Percentiles rank a stretch among this genome's conserved stretches.
Evolutionary conservation across 1,140 invertebrate species (phyloP).

Genomic region (roundworm (Caenorhabditis elegans)): DNA sequence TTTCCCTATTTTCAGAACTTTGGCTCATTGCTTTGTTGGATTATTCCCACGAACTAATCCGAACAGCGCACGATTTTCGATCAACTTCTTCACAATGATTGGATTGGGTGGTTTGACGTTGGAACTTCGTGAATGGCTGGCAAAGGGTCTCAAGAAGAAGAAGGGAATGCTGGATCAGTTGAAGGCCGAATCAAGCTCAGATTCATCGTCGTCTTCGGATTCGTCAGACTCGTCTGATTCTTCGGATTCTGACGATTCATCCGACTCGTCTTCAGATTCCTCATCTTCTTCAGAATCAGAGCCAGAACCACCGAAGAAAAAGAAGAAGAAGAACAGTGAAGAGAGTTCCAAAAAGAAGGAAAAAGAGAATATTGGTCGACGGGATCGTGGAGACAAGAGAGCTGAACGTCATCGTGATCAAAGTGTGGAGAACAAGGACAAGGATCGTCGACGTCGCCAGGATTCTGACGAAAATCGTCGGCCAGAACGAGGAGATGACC

Average conservation of each 20-base stretch:
- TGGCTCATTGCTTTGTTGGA: constrained; percentile 69
- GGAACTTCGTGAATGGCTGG: constrained; percentile 40
- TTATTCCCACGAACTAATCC: constrained; percentile 93
- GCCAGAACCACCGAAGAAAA: constrained; percentile 1
- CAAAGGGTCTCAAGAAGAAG: constrained; percentile 37
- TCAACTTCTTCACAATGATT: constrained; percentile 98
- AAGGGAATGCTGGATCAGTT: constrained; percentile 14
- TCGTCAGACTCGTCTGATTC: constrained; percentile 30
- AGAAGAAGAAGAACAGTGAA: constrained; percentile 25
- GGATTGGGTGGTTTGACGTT: constrained; percentile 88
- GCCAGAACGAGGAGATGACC: background rate
- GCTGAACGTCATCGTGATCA: background rate
- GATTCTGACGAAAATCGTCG: too few species aligned
- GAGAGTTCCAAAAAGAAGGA: background rate
- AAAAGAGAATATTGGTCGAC: background rate
- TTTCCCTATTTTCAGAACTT: constrained; percentile 20
- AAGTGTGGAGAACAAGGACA: background rate
- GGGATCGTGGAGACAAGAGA: background rate
- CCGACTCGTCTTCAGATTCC: background rate
- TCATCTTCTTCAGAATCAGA: background rate
- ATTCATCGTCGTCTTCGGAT: constrained; percentile 14
- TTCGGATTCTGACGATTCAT: constrained; percentile 4
- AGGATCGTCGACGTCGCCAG: too few species aligned
- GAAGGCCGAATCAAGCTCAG: background rate
- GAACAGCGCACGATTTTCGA: constrained; percentile 92